Conservation (phyloP, 2,113 vertebrate species). For the Junco hyemalis region DNA sequence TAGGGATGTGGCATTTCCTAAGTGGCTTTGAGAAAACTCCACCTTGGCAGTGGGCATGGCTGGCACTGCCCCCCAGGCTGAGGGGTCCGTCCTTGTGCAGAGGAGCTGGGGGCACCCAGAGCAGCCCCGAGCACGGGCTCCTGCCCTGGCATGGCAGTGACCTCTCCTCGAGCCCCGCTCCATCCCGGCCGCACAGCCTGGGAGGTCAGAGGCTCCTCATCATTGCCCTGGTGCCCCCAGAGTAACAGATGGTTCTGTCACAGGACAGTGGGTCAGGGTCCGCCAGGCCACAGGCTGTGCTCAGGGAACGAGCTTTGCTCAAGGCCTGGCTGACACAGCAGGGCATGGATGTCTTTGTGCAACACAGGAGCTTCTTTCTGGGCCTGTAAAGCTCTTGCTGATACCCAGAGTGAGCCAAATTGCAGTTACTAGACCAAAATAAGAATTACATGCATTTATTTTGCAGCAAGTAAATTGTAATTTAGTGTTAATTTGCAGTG, state of each 20-base stretch:
- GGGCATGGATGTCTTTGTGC: too few species aligned
- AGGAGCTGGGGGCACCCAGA: neutral
- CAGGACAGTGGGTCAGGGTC: neutral
- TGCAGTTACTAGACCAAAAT: neutral
- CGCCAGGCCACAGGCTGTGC: neutral
- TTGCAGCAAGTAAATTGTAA: neutral
- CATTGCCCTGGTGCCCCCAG: neutral
- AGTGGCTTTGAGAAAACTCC: neutral
- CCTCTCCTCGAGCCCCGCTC: neutral
- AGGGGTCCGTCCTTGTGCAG: neutral
- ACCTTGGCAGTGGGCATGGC: accelerated
- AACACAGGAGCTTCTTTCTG: neutral
- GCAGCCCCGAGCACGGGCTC: neutral
- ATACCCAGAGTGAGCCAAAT: neutral
- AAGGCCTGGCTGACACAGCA: neutral
- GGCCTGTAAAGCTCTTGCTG: neutral
- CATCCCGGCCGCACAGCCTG: accelerated
- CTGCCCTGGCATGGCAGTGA: neutral
- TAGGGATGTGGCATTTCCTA: neutral
- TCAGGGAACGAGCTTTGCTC: accelerated
- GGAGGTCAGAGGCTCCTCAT: neutral
- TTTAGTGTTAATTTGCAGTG: neutral
- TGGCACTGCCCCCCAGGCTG: neutral
- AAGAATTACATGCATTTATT: neutral
- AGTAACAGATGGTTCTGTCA: neutral